A percentile compares a stretch with the other conserved stretches of the same genome.
Conservation (phyloP, 2,888 invertebrate species). For the Clistopyga incitator region DNA sequence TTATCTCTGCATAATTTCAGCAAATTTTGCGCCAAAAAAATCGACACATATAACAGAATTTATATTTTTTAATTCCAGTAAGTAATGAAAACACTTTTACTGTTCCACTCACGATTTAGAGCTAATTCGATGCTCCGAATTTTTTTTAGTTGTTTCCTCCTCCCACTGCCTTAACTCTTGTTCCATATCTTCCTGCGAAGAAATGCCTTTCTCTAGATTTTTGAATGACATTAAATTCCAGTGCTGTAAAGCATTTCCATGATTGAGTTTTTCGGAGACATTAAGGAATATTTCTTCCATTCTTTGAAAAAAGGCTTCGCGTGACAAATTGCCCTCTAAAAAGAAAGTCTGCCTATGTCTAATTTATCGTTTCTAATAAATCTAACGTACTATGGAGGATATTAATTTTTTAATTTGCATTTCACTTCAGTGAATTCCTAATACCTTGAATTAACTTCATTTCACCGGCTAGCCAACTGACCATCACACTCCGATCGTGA, state of each 20-base stretch:
- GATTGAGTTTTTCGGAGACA: constrained; percentile 63
- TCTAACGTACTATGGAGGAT: neutral
- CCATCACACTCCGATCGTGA: constrained; percentile 68
- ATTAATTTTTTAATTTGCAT: neutral
- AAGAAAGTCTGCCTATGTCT: neutral
- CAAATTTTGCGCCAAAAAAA: neutral
- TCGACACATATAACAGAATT: neutral
- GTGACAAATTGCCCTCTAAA: constrained; percentile 70
- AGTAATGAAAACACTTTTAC: neutral
- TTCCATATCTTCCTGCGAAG: neutral
- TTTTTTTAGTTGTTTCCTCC: neutral
- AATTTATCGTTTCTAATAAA: neutral
- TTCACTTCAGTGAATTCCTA: neutral
- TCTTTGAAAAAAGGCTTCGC: constrained; percentile 73
- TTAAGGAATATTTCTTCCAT: constrained; percentile 71
- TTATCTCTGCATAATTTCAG: constrained; percentile 9
- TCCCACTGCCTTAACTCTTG: constrained; percentile 6
- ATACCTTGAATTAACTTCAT: constrained; percentile 74
- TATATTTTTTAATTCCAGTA: neutral
- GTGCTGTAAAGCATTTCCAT: constrained; percentile 68
- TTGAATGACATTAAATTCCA: constrained; percentile 71
- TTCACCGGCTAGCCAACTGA: constrained; percentile 78
- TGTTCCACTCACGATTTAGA: constrained; percentile 38
- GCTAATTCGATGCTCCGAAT: constrained; percentile 13
- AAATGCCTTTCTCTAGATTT: neutral